Evolutionary conservation across 1,140 invertebrate species (phyloP).

Genomic region (Chlorops oryzae): DNA sequence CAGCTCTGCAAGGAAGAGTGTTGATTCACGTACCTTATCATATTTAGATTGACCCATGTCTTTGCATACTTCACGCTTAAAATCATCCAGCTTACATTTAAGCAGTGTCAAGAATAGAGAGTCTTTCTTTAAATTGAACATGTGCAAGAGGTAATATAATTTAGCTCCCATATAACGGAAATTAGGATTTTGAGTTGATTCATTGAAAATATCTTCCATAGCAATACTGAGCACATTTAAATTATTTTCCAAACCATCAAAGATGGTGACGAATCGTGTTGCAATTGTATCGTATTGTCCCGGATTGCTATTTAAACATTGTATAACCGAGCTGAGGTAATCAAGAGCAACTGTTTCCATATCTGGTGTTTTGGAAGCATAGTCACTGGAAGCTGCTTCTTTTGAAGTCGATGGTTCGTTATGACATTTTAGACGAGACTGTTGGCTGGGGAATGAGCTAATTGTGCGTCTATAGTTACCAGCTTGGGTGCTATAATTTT

Average conservation of each 20-base stretch:
- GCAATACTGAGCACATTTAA: conserved; percentile 41
- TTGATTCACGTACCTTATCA: conserved; percentile 39
- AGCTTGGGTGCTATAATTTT: no score
- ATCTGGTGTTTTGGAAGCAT: conserved; percentile 26
- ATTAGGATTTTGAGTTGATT: conserved; percentile 44
- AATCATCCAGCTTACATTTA: conserved; percentile 39
- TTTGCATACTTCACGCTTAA: conserved; percentile 34
- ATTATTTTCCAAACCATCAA: conserved; percentile 43
- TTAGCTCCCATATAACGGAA: conserved; percentile 46
- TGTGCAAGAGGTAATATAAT: conserved; percentile 42
- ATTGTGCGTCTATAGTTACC: no score
- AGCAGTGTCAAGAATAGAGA: conserved; percentile 40
- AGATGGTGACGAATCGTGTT: conserved; percentile 41
- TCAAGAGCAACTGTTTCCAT: conserved; percentile 41
- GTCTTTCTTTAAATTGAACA: conserved; percentile 39
- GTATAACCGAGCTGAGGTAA: conserved; percentile 39
- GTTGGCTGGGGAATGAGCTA: neutral
- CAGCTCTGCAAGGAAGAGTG: conserved; percentile 39
- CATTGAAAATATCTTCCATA: conserved; percentile 44
- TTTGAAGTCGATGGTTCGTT: conserved; percentile 33
- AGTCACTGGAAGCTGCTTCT: conserved; percentile 24
- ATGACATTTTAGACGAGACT: neutral
- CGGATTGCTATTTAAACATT: conserved; percentile 44
- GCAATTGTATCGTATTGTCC: conserved; percentile 43
- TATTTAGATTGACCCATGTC: conserved; percentile 34